Conservation (phyloP, 2,888 invertebrate genomes). For the Hydraecia micacea region DNA sequence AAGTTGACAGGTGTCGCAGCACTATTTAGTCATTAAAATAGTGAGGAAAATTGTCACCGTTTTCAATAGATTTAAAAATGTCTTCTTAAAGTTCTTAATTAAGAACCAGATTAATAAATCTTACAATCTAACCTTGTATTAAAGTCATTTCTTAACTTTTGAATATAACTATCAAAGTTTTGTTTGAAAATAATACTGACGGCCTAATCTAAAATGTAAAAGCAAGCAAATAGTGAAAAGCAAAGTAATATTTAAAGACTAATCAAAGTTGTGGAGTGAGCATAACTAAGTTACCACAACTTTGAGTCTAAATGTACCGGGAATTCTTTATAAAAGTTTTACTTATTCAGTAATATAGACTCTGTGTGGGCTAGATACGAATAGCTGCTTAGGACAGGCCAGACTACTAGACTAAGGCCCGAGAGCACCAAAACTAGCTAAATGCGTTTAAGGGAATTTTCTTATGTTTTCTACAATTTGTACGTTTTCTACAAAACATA, state of each 20-base stretch:
- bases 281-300: constrained; percentile 55
- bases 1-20: neutral
- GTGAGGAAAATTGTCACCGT: neutral
- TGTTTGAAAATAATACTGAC: constrained; percentile 17
- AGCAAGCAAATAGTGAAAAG: constrained; percentile 25
- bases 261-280: constrained; percentile 66
- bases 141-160: neutral
- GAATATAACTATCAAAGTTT: constrained; percentile 24
- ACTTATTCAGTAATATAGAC: constrained; percentile 18
- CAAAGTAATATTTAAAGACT: constrained; percentile 59
- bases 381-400: neutral
- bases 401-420: neutral
- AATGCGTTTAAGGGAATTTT: neutral
- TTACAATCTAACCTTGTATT: constrained; percentile 4
- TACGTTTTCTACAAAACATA: neutral
- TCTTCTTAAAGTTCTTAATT: neutral
- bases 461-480: neutral
- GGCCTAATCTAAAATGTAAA: constrained; percentile 34
- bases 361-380: constrained; percentile 15
- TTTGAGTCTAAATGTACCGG: constrained; percentile 38
- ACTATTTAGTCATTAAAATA: constrained; percentile 5
- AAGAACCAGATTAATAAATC: neutral
- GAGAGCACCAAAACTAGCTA: neutral
- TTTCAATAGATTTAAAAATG: neutral
- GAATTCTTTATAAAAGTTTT: constrained; percentile 45